Conservation (phyloP, 2,888 invertebrate genomes). For the Orchesella flavescens region DNA sequence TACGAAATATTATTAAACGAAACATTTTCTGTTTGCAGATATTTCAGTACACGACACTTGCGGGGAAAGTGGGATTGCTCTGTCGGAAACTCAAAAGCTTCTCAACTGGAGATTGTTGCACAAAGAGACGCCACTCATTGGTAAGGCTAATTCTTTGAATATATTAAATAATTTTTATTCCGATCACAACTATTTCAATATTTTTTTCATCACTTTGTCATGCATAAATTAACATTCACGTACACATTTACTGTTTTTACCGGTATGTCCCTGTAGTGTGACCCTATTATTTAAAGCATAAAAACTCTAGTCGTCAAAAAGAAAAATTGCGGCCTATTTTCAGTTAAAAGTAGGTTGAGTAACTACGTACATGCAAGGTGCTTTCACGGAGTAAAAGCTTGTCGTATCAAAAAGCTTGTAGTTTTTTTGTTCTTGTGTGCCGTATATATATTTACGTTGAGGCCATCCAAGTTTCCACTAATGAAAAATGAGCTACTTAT, state of each 20-base stretch:
- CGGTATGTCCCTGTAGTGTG: too few species aligned
- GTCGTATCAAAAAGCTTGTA: too few species aligned
- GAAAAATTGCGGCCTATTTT: background rate
- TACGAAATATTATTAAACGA: background rate
- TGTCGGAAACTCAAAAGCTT: slow-evolving; percentile 70
- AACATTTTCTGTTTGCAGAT: slow-evolving; percentile 61
- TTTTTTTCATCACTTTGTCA: too few species aligned
- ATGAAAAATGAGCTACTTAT: too few species aligned
- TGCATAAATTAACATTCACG: too few species aligned
- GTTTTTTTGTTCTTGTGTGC: too few species aligned
- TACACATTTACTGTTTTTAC: slow-evolving; percentile 1
- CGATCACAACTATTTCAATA: too few species aligned
- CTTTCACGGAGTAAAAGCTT: background rate
- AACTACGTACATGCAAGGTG: background rate
- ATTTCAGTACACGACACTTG: slow-evolving; percentile 72
- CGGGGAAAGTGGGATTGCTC: slow-evolving; percentile 71
- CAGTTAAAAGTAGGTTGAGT: too few species aligned
- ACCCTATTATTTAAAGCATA: background rate
- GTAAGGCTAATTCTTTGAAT: slow-evolving; percentile 55
- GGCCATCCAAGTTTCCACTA: too few species aligned
- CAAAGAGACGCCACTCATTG: slow-evolving; percentile 71
- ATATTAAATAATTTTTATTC: background rate
- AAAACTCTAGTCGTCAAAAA: background rate
- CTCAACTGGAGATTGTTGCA: slow-evolving; percentile 69
- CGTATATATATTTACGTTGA: background rate